A percentile compares a stretch with the other conserved stretches of the same genome.
These are phyloP conservation scores for Crocallis elinguaria DNA, from an alignment of 2,888 invertebrate species.

Conservation along the genomic window DNA sequence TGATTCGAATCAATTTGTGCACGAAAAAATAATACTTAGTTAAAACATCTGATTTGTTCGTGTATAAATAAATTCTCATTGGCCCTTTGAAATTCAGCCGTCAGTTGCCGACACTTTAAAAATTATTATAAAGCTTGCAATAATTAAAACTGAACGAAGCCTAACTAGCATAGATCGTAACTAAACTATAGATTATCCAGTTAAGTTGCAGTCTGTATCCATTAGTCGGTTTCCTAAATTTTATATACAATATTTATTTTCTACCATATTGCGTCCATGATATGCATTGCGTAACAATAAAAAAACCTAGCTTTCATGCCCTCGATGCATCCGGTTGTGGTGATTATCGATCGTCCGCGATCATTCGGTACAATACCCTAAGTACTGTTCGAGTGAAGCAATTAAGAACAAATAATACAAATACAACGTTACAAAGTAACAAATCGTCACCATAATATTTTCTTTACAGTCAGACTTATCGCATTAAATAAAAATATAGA, in stretches of 20 bases:
- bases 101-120: conserved; percentile 76
- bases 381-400: conserved; percentile 79
- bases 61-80: conserved; percentile 71
- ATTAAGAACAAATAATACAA: conserved; percentile 76
- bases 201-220: conserved; percentile 80
- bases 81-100: conserved; percentile 81
- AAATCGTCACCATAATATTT: conserved; percentile 70
- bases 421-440: conserved; percentile 73
- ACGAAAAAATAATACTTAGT: conserved; percentile 66
- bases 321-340: conserved; percentile 68
- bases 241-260: conserved; percentile 84
- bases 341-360: conserved; percentile 50
- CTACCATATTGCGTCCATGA: conserved; percentile 85
- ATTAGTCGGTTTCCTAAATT: conserved; percentile 75
- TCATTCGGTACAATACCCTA: conserved; percentile 62
- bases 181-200: conserved; percentile 81
- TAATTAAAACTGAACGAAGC: conserved; percentile 76
- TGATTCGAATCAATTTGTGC: conserved; percentile 67
- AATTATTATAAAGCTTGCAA: conserved; percentile 78
- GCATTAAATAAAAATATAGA: conserved; percentile 83
- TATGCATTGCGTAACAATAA: conserved; percentile 85
- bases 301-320: conserved; percentile 82
- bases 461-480: conserved; percentile 82
- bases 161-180: conserved; percentile 81
- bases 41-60: conserved; percentile 52